phyloP scores from a whole-genome alignment of 2,113 vertebrate species.

The Asarcornis scutulata region DNA sequence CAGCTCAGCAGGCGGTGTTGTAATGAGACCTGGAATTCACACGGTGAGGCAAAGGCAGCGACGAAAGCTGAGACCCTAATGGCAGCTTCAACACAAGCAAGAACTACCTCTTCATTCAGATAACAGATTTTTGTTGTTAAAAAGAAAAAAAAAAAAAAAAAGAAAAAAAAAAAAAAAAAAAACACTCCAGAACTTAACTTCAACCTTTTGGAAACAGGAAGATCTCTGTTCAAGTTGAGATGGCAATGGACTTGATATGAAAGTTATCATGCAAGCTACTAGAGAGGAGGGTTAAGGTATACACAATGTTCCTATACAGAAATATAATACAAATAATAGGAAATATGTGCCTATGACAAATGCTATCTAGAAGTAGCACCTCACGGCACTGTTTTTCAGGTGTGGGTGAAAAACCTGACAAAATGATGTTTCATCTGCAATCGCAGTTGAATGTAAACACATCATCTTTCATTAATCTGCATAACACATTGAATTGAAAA shows the following conservation, averaged over 20 bases:
- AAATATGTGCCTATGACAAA: background rate
- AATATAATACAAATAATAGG: fast-evolving
- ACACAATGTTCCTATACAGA: background rate
- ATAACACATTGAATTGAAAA: background rate
- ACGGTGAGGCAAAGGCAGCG: background rate
- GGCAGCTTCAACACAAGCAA: background rate
- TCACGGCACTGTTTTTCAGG: background rate
- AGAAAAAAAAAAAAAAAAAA: no score
- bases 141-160: no score
- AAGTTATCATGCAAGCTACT: background rate
- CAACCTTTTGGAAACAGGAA: background rate
- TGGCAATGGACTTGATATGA: background rate
- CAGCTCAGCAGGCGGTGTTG: background rate
- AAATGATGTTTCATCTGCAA: background rate
- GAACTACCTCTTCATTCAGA: background rate
- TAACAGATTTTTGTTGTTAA: background rate
- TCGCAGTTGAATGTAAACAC: background rate
- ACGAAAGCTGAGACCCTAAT: background rate
- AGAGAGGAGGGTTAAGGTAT: background rate
- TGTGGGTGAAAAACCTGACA: background rate
- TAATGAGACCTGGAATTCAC: background rate
- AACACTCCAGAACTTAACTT: background rate
- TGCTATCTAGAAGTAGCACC: background rate
- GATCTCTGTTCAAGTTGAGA: background rate
- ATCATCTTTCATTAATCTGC: background rate